These are phyloP conservation scores for Opisthocomus hoazin DNA, from an alignment of 2,113 vertebrate species.

Conservation along the genomic window DNA sequence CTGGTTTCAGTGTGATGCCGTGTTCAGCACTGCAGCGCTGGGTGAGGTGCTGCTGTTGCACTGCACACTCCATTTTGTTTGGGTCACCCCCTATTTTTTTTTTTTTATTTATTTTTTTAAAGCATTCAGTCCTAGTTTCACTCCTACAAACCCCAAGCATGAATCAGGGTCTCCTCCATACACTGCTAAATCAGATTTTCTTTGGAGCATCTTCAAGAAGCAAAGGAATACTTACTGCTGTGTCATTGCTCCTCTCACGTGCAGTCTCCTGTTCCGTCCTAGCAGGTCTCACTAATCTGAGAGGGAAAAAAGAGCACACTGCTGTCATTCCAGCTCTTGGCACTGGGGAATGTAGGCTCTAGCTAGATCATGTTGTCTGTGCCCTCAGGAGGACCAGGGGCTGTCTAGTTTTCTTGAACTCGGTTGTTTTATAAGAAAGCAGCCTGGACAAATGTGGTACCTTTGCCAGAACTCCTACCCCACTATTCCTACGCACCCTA, in stretches of 20 bases:
- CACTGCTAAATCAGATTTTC: neutral
- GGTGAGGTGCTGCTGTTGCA: neutral
- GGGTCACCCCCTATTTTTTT: neutral
- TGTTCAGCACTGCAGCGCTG: neutral
- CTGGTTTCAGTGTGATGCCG: neutral
- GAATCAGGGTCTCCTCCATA: neutral
- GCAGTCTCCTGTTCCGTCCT: neutral
- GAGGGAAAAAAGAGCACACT: accelerated
- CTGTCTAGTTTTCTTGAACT: neutral
- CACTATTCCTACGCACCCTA: accelerated
- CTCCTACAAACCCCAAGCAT: neutral
- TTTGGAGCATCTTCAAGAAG: neutral
- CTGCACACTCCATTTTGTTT: neutral
- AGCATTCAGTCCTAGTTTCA: neutral
- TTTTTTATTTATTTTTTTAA: neutral
- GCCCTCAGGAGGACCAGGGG: neutral
- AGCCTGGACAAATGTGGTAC: neutral
- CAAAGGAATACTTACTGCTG: neutral
- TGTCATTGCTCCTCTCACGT: neutral
- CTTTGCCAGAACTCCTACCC: neutral
- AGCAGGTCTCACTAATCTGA: neutral
- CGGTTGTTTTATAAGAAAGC: neutral
- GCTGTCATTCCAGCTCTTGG: neutral
- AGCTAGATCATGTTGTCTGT: neutral
- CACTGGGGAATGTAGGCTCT: neutral